Evolutionary conservation across 2,888 invertebrate genomes (phyloP).

Genomic region (Tenthredo amoena): DNA sequence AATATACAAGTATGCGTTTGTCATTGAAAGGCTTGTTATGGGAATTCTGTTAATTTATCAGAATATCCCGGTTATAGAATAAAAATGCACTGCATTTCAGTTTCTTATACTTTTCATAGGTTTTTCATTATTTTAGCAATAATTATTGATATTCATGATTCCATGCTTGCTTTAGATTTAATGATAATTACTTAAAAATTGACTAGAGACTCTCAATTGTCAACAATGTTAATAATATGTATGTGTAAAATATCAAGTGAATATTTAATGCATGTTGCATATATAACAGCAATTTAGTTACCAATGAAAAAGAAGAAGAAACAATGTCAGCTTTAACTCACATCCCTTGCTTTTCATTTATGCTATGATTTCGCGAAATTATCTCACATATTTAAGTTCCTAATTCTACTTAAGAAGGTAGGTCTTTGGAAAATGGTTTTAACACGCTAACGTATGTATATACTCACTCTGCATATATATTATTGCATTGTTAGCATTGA

Average conservation of each 20-base stretch:
- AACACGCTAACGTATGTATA: slow-evolving; percentile 1
- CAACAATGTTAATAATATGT: slow-evolving; percentile 45
- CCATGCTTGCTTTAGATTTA: slow-evolving; percentile 46
- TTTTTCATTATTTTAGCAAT: slow-evolving; percentile 48
- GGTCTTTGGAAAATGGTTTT: slow-evolving; percentile 24
- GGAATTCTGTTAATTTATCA: slow-evolving; percentile 36
- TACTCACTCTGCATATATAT: neutral
- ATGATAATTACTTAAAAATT: slow-evolving; percentile 50
- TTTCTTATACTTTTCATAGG: slow-evolving; percentile 45
- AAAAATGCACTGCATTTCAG: slow-evolving; percentile 48
- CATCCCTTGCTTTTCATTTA: slow-evolving; percentile 30
- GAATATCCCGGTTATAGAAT: slow-evolving; percentile 39
- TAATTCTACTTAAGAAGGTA: slow-evolving; percentile 33
- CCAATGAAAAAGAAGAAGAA: slow-evolving; percentile 31
- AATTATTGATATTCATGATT: slow-evolving; percentile 47
- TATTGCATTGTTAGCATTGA: slow-evolving; percentile 41
- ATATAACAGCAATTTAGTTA: slow-evolving; percentile 26
- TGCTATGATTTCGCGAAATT: slow-evolving; percentile 19
- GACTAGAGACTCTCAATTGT: slow-evolving; percentile 49
- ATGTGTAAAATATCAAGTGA: slow-evolving; percentile 33
- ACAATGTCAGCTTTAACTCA: slow-evolving; percentile 31
- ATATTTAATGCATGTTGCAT: slow-evolving; percentile 41
- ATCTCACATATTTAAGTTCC: slow-evolving; percentile 20
- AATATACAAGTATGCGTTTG: slow-evolving; percentile 52
- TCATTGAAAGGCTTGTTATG: slow-evolving; percentile 48